Evolutionary conservation across 35 echinoderm and acorn worm genomes (phyloP).

Genomic region (Eucidaris tribuloides): DNA sequence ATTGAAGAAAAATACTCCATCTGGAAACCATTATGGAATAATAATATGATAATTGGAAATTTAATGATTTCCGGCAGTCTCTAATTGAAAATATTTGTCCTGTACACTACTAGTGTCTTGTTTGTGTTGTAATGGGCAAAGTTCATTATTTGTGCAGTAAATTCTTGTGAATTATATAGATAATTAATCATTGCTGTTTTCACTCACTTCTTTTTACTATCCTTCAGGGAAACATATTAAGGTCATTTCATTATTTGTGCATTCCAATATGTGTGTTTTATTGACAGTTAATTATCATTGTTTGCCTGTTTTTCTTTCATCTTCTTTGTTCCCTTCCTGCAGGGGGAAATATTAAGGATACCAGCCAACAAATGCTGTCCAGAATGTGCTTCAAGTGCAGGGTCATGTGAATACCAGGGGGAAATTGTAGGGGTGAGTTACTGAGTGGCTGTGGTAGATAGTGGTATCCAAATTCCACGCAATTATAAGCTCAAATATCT

Average conservation of each 20-base stretch:
- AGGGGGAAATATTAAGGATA: slow-evolving; percentile 94
- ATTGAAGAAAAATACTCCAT: too few relatives aligned
- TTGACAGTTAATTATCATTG: not conserved
- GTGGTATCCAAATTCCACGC: not conserved
- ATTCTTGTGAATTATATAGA: not conserved
- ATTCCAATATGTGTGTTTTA: not conserved
- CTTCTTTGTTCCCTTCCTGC: slow-evolving; percentile 37
- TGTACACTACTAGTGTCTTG: not conserved
- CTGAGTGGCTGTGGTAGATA: slow-evolving; percentile 38
- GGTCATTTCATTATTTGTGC: not conserved
- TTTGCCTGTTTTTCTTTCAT: not conserved
- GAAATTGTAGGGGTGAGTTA: slow-evolving; percentile 99
- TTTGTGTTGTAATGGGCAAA: not conserved
- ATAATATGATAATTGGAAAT: too few relatives aligned
- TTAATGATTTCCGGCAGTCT: too few relatives aligned
- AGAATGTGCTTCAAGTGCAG: slow-evolving; percentile 84
- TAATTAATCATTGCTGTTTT: not conserved
- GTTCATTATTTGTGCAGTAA: not conserved
- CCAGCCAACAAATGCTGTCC: slow-evolving; percentile 96
- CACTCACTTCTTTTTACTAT: not conserved
- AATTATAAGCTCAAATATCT: not conserved
- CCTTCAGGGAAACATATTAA: not conserved
- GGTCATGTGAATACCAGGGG: slow-evolving; percentile 90
- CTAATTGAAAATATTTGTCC: too few relatives aligned
- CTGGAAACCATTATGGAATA: too few relatives aligned